Conservation (phyloP, 2,113 vertebrate species). For the Eulemur rufifrons region DNA sequence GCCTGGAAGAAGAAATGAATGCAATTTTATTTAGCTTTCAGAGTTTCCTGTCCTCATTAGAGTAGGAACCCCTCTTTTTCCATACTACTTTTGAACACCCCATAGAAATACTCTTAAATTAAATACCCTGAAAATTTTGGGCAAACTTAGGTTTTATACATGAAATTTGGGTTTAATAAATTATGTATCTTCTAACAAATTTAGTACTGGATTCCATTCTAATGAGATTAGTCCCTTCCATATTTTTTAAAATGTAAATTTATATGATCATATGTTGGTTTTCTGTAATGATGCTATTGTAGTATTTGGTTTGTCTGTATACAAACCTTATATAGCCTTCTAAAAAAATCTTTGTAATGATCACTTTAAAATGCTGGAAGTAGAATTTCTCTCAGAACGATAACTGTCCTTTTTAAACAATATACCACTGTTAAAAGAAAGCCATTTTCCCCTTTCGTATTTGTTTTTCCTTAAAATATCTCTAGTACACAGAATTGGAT, state of each 20-base stretch:
- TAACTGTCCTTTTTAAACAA: not conserved
- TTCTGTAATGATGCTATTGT: not conserved
- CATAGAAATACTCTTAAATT: not conserved
- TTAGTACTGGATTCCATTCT: not conserved
- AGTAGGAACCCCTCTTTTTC: not conserved
- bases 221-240: not conserved
- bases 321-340: not conserved
- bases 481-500: not conserved
- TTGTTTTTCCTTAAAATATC: not conserved
- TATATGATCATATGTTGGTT: not conserved
- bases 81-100: not conserved
- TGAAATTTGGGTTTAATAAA: not conserved
- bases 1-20: not conserved
- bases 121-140: not conserved
- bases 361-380: not conserved
- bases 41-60: not conserved
- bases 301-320: not conserved
- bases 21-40: not conserved
- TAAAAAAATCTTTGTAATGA: not conserved
- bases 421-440: not conserved
- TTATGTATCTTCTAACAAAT: not conserved
- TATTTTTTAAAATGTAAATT: not conserved
- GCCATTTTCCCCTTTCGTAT: not conserved
- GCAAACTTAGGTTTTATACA: not conserved
- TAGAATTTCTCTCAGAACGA: constrained; percentile 17